Conservation (phyloP, 92 coral and sea anemone species). For the Zoanthus sansibaricus region DNA sequence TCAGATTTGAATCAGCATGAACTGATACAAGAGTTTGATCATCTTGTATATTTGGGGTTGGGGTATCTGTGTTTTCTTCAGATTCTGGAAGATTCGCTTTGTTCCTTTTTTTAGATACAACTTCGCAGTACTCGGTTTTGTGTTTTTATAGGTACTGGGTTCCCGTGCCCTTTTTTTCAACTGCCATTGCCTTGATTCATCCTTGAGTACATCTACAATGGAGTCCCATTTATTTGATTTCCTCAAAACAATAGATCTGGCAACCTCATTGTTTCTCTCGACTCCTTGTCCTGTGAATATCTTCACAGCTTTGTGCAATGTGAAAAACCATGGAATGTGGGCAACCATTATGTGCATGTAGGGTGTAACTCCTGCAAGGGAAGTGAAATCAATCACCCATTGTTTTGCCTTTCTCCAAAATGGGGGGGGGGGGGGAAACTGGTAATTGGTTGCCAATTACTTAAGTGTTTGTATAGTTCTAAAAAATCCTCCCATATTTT, state of each 20-base stretch:
- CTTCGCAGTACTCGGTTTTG: slow-evolving; percentile 52
- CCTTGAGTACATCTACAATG: slow-evolving; percentile 44
- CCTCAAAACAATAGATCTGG: slow-evolving; percentile 52
- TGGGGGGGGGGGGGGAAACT: not conserved
- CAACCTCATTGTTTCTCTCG: slow-evolving; percentile 56
- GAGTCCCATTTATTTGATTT: slow-evolving; percentile 70
- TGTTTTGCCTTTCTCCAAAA: not conserved
- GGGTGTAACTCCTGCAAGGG: slow-evolving; percentile 45
- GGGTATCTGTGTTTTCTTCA: slow-evolving; percentile 35
- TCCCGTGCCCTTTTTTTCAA: slow-evolving; percentile 43
- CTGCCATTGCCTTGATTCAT: slow-evolving; percentile 40
- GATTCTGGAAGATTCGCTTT: slow-evolving; percentile 9
- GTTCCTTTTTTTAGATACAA: slow-evolving; percentile 49
- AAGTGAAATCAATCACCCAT: not conserved
- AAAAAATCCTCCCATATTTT: slow-evolving; percentile 59
- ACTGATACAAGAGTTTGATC: not conserved
- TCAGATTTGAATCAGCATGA: too few species aligned
- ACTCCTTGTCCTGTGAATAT: slow-evolving; percentile 56
- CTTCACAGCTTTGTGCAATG: slow-evolving; percentile 27
- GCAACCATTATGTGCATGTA: slow-evolving; percentile 54
- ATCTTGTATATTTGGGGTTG: not conserved
- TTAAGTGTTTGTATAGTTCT: slow-evolving; percentile 25
- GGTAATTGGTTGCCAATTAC: not conserved
- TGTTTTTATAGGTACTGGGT: slow-evolving; percentile 17
- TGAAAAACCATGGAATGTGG: slow-evolving; percentile 46